Evolutionary conservation across 2,113 vertebrate species (phyloP), one percentile per base, ranked within the genome.

Genomic region (Reinhardtius hippoglossoides): DNA sequence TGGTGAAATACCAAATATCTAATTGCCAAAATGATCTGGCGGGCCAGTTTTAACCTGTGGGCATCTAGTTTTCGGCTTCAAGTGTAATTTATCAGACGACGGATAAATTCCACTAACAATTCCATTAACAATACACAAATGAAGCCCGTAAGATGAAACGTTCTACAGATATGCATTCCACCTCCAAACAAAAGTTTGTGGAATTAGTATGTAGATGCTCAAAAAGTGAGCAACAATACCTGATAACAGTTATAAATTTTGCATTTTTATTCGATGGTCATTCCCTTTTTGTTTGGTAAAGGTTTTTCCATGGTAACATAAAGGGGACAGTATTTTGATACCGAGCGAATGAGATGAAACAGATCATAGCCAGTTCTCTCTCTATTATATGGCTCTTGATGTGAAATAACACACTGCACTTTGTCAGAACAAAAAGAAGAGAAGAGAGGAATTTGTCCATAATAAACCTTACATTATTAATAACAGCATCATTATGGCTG

Each of bases 401-500:
- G 54, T 24, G 54, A 4, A 7, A 44, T 13, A 18, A 63, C 26
- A 42, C 9, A 8, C 0, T 23, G 21, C 21, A 3, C 21, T 15
- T 26, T 14, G 24, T 8, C 13, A 20, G 63, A 65, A 65, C 3
- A 65, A 26, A 50, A 65, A 31, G 24, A 59, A 44, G 9, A 44
- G 37, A 14, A 70, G 54, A 48, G 27, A 20, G 52, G 62, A 24
- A 46, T 74, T 56, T 71, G 59, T 54, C 69, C 50, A 78, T 81
- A 88, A 86, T 80, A 84, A 80, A 69, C 56, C 55, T 37, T 83
- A 55, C 52, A 87, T 90, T 88, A 87, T 87, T 83, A 83, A 88
- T 88, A 86, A 90, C 68, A 71, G 71, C 69, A 85, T 90, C 77
- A 86, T 89, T 89, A 86, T 78, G 54, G 67, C 72, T 89, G 72